Base-by-base conservation (phyloP, 2,888 invertebrate species). In the Clunio marinus region DNA sequence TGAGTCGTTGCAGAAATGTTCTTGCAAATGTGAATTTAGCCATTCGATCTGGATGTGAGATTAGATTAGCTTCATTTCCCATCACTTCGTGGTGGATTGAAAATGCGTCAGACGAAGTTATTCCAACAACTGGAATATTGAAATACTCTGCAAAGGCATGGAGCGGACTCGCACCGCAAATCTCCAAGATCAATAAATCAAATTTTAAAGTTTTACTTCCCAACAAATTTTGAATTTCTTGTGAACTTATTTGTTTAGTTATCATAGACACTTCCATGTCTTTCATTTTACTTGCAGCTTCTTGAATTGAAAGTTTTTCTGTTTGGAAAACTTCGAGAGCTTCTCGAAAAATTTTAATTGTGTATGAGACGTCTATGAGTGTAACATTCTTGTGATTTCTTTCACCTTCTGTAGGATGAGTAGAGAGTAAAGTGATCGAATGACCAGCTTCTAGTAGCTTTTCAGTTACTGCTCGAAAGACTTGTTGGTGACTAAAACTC, bases 151-250 rank as follows among this genome's bases (percentile, higher is more conserved):
- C 81, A n/a, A 81, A 77, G 0, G 80, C 81, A 55, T 80, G 81
- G 2, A 81, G 71, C 0, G 80, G 69, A 0, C 7, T 37, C 13
- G 82, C 81, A 2, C 79, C 75, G 10, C 82, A n/a, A 0, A 79
- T 77, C 74, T 85, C 84, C 4, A 80, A 77, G 41, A 84, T 76
- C 1, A 83, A 78, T 51, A 84, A 71, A 73, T 85, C 84, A 70
- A 84, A 84, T 68, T 78, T 78, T 27, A 81, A 75, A 10, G 8
- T n/a, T 10, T 57, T 7, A 10, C 17, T 70, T 10, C n/a, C n/a
- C 24, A 45, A 37, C 5, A 71, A 17, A 17, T 70, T 68, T 15
- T 17, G 24, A 7, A 71, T 70, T 7, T 4, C 15, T 45, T 45
- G 10, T 5, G 45, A 45, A 8, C 15, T 15, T 4, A 45, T 4